Conservation (phyloP, 2,888 invertebrate species). For the Rhingia campestris region DNA sequence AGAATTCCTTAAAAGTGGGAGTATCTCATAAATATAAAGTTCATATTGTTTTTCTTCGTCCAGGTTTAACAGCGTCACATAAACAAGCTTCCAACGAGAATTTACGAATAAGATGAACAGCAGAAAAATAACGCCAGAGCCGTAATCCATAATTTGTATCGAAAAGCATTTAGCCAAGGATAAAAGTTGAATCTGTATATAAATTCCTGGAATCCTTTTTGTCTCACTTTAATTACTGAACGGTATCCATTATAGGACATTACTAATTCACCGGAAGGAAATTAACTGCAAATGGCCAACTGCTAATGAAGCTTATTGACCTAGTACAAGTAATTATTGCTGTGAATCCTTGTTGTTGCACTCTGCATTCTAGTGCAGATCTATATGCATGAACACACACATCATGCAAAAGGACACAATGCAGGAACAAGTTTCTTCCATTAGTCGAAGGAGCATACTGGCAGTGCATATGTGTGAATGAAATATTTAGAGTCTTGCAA, state of each 20-base stretch:
- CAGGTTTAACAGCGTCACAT: constrained; percentile 37
- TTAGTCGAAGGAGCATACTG: constrained; percentile 59
- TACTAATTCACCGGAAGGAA: constrained; percentile 48
- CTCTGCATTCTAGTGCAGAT: constrained; percentile 27
- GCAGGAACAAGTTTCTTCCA: constrained; percentile 69
- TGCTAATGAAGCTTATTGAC: constrained; percentile 51
- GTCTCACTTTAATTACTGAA: constrained; percentile 14
- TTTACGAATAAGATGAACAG: constrained; percentile 27
- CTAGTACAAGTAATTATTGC: constrained; percentile 22
- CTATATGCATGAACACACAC: constrained; percentile 4
- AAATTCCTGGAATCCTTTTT: constrained; percentile 23
- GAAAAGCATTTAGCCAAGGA: background rate
- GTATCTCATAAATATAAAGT: constrained; percentile 67
- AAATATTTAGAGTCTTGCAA: constrained; percentile 62
- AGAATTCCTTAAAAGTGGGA: background rate
- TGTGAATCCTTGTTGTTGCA: background rate
- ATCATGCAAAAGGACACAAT: constrained; percentile 62
- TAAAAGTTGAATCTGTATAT: constrained; percentile 8
- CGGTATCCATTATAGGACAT: constrained; percentile 57
- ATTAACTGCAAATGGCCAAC: constrained; percentile 34
- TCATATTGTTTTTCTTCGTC: constrained; percentile 42
- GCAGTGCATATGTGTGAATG: constrained; percentile 8
- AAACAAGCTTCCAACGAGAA: constrained; percentile 37
- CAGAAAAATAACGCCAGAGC: background rate
- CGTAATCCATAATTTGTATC: background rate